These are phyloP conservation scores for Drosophila neutralis DNA, from an alignment of 2,888 invertebrate species.

Conservation along the genomic window DNA sequence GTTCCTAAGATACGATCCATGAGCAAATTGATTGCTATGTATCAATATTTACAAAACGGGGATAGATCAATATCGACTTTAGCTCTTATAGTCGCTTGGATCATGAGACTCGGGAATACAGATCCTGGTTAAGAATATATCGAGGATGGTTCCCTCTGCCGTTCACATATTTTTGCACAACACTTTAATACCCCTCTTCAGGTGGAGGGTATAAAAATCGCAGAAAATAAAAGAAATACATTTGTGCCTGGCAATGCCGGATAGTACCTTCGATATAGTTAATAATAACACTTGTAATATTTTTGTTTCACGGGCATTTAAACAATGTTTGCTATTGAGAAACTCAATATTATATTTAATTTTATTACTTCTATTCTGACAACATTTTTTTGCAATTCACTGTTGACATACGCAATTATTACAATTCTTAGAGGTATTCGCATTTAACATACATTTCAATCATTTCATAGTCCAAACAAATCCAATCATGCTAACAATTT, in stretches of 20 bases:
- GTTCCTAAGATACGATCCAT: not conserved
- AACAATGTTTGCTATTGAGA: not conserved
- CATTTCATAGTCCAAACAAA: slow-evolving; percentile 14
- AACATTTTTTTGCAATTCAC: slow-evolving; percentile 5
- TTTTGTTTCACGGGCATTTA: not conserved
- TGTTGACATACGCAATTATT: slow-evolving; percentile 22
- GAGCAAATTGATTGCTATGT: too few relatives aligned
- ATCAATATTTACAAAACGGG: too few relatives aligned
- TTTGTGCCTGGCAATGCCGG: not conserved
- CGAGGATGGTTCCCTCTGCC: not conserved
- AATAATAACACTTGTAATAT: not conserved
- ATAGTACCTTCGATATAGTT: not conserved
- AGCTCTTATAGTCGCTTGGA: not conserved
- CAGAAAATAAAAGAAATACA: not conserved
- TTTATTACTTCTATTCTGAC: slow-evolving; percentile 24
- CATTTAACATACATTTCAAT: slow-evolving; percentile 18
- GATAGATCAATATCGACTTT: not conserved
- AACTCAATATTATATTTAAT: slow-evolving; percentile 3
- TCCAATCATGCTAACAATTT: slow-evolving; percentile 31
- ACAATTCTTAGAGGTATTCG: slow-evolving; percentile 32
- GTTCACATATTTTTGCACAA: too few relatives aligned
- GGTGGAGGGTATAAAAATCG: not conserved
- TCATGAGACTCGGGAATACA: too few relatives aligned
- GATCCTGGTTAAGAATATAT: not conserved
- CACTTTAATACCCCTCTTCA: not conserved